Evolutionary conservation across 1,140 invertebrate species (phyloP), one percentile per base, ranked within the genome.

Genomic region (Drosophila pandora): DNA sequence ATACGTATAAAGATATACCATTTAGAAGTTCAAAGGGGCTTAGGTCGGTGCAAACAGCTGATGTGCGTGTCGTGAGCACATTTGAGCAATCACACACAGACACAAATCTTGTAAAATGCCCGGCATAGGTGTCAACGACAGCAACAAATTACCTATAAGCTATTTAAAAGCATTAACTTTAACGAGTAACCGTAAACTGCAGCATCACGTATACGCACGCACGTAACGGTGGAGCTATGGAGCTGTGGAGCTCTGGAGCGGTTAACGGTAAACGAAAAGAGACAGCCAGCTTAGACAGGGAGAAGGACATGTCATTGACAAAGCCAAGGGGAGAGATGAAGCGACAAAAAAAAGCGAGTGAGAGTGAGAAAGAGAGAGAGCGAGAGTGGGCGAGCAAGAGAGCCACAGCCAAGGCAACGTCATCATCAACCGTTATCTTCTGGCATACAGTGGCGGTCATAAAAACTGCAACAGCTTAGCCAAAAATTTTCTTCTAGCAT

Each of bases 171-270:
- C 72, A 76, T 76, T 76, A 68, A 76, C 72, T 75, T 57, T 76
- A 76, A 76, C 71, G 79, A 79, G 80, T 84, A 71, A 84, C 75
- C 53, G 53, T 75, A 70, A 83, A 83, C 45, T 83, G 79, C 80
- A 82, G 69, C 73, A 82, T 77, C 58, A 68, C 73, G 61, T 76
- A 76, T 58, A 75, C 70, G 64, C 57, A 74, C 73, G 43, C 65
- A 62, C 53, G 30, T 48, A 17, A 17, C 17, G 17, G 17, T 17
- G 17, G 17, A 17, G 17, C 17, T 17, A 17, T 17, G 17, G 17
- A 17, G 17, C 17, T 17, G 17, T 17, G 17, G 17, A 17, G 17
- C 17, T 17, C 17, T 17, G 17, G 17, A 17, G 17, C 17, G 7
- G 21, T 9, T 9, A 47, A 22, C 43, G 43, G 21, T 22, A 23